Conservation (phyloP, 2,113 vertebrate genomes). For the Petroica traversi region DNA sequence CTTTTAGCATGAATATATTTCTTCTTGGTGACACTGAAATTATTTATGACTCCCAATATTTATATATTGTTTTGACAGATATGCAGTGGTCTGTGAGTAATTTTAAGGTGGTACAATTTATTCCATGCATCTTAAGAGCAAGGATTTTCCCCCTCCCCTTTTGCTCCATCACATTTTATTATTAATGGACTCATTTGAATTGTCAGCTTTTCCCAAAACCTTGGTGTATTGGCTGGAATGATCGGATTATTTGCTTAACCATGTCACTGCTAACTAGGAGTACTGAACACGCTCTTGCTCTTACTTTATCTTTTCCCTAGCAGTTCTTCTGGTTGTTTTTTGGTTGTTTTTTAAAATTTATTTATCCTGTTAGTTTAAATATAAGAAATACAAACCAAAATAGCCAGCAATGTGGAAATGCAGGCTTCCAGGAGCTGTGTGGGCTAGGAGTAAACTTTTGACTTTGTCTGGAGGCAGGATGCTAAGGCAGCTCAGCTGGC, state of each 20-base stretch:
- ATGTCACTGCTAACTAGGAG: background rate
- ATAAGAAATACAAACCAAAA: background rate
- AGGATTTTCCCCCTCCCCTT: background rate
- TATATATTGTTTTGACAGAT: constrained; percentile 21
- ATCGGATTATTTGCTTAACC: background rate
- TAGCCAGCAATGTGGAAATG: background rate
- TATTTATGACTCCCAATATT: background rate
- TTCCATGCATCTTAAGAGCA: background rate
- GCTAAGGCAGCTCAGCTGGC: background rate
- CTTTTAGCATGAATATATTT: constrained; percentile 30
- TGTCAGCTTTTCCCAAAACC: constrained; percentile 13
- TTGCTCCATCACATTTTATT: constrained; percentile 1
- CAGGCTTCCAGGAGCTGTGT: background rate
- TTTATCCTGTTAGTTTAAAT: background rate
- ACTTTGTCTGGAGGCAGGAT: constrained; percentile 18
- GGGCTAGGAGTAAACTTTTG: constrained; percentile 1
- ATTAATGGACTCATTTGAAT: constrained; percentile 5
- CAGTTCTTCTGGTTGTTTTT: background rate
- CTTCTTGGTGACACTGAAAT: background rate
- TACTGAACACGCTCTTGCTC: background rate
- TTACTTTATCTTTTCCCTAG: background rate
- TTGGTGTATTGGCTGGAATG: background rate
- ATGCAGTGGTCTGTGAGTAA: background rate
- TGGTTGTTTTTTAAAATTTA: background rate
- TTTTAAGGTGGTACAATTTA: constrained; percentile 21